Percentiles rank a stretch among this genome's conserved stretches.
These are phyloP conservation scores for Standfussiana lucernea DNA, from an alignment of 2,888 invertebrate species.

Conservation along the genomic window DNA sequence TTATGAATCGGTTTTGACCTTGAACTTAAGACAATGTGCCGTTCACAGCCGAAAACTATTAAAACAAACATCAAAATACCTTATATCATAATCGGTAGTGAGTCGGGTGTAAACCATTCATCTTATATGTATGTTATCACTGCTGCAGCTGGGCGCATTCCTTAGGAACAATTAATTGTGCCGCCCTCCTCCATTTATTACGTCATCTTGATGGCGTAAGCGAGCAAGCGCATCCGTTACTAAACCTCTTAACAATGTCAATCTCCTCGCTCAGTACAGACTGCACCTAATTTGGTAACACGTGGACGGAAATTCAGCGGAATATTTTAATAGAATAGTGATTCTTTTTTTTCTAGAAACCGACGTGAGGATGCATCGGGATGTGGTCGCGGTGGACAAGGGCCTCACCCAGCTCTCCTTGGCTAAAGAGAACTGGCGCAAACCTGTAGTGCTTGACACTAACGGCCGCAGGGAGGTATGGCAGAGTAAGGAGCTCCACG, in stretches of 20 bases:
- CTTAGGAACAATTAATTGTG: constrained; percentile 85
- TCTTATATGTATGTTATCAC: constrained; percentile 81
- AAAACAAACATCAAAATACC: background rate
- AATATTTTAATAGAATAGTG: background rate
- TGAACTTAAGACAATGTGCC: background rate
- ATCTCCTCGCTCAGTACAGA: constrained; percentile 45
- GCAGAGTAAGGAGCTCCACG: too few species aligned
- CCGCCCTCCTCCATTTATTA: constrained; percentile 82
- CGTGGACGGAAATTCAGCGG: background rate
- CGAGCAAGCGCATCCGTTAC: constrained; percentile 72
- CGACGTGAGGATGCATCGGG: too few species aligned
- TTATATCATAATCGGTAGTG: constrained; percentile 2
- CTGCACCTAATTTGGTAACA: constrained; percentile 15
- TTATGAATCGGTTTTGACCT: constrained; percentile 14
- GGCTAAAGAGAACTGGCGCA: too few species aligned
- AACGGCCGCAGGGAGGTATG: too few species aligned
- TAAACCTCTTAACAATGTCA: constrained; percentile 67
- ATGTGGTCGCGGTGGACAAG: too few species aligned
- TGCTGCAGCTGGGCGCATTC: constrained; percentile 83
- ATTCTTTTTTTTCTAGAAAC: too few species aligned
- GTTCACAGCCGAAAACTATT: background rate
- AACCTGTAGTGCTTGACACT: too few species aligned
- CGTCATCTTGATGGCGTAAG: constrained; percentile 81
- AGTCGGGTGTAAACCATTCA: constrained; percentile 71
- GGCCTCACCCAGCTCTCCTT: too few species aligned